A percentile compares a stretch with the other conserved stretches of the same genome.
phyloP scores from a whole-genome alignment of 2,797 vertebrate genomes.

The Emys orbicularis region DNA sequence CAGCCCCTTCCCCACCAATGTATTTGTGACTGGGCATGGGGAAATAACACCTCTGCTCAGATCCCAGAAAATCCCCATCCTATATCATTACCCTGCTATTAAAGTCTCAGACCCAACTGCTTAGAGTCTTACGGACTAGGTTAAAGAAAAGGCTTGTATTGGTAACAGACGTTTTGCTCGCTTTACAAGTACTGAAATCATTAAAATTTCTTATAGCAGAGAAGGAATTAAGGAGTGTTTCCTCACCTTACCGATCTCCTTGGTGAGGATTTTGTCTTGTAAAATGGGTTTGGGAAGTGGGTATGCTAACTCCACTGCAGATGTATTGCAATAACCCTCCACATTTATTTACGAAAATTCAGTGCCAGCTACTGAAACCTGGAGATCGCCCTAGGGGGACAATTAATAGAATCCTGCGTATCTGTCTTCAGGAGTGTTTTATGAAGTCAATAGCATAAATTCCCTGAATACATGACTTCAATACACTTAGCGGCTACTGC shows the following conservation, averaged over 20 bases:
- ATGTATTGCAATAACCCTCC: not conserved
- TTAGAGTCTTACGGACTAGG: not conserved
- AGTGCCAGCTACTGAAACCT: conserved; percentile 1
- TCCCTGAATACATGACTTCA: not conserved
- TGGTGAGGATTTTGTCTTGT: not conserved
- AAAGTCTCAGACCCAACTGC: not conserved
- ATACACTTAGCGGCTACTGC: not conserved
- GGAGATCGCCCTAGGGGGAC: not conserved
- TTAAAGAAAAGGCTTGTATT: not conserved
- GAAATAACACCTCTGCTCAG: not conserved
- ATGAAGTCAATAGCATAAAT: not conserved
- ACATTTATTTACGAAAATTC: not conserved
- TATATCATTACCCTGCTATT: not conserved
- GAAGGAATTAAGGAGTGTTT: conserved; percentile 28
- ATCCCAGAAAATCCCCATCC: not conserved
- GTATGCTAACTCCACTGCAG: not conserved
- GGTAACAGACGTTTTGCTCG: not conserved
- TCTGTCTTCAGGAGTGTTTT: conserved; percentile 37
- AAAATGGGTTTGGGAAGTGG: not conserved
- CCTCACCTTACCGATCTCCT: accelerated
- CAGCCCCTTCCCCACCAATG: not conserved
- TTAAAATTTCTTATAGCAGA: conserved; percentile 47
- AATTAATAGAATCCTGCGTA: not conserved
- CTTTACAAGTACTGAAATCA: not conserved
- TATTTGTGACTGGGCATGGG: not conserved